Percentiles rank a stretch among this genome's conserved stretches.
These are phyloP conservation scores for Hephaestus fuliginosus DNA, from an alignment of 2,797 vertebrate genomes.

Conservation along the genomic window DNA sequence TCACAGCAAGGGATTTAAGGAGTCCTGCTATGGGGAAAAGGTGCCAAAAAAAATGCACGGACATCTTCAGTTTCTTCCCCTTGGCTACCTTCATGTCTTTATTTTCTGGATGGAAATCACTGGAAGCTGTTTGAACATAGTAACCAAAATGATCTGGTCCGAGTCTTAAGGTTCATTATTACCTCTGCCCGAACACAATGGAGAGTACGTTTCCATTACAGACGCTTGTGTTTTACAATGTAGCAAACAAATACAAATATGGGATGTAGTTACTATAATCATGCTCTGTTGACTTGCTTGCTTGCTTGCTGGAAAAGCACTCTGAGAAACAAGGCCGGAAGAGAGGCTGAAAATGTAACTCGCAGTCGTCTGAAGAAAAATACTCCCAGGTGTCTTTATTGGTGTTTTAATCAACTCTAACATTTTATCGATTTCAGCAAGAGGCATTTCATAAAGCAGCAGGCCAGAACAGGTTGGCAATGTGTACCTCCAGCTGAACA, in stretches of 20 bases:
- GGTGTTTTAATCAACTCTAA: conserved; percentile 83
- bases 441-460: conserved; percentile 81
- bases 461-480: conserved; percentile 69
- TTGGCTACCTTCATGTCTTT: conserved; percentile 11
- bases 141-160: background rate
- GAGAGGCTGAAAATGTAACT: conserved; percentile 51
- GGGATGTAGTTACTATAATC: conserved; percentile 28
- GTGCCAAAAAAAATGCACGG: conserved; percentile 37
- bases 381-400: conserved; percentile 75
- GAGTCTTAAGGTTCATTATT: conserved; percentile 16
- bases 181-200: background rate
- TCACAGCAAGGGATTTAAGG: conserved; percentile 43
- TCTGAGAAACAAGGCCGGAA: conserved; percentile 41
- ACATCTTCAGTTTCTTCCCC: conserved; percentile 20
- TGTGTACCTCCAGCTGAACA: conserved; percentile 71
- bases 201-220: conserved; percentile 1
- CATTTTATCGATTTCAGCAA: conserved; percentile 79
- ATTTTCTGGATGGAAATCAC: conserved; percentile 26
- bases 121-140: conserved; percentile 11
- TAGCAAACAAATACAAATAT: conserved; percentile 25
- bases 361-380: conserved; percentile 58
- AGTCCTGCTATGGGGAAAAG: conserved; percentile 25
- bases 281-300: conserved; percentile 29
- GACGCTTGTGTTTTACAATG: background rate
- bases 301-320: conserved; percentile 28